Evolutionary conservation across 2,113 vertebrate genomes (phyloP), one percentile per base, ranked within the genome.

Genomic region (Peromyscus californicus): DNA sequence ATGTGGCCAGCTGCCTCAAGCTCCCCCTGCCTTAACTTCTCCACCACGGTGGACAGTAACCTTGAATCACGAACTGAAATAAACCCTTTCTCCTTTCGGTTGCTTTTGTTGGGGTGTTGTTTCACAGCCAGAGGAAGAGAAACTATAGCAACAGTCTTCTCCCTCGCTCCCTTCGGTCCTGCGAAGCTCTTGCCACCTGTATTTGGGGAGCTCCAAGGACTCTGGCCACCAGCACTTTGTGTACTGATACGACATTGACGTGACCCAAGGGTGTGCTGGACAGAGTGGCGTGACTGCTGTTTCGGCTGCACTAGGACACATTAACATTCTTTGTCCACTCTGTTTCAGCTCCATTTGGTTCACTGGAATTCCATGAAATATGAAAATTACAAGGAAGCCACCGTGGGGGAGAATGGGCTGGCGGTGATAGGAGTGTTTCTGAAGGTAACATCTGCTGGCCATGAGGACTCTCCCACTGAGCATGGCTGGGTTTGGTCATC

Each of bases 281-380:
- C 3, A 0, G 26, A 29, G 42, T 31, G 1, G 8, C 0, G 15
- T 0, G 0, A 8, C 29, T 0, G 3, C 4, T 1, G 0, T 2
- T 42, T 42, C 85, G 36, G n/a, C 57, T 9, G 17, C 33, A 0
- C 26, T 1, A 2, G 0, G 17, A 36, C 6, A 29, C 10, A 4
- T 9, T 22, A 36, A 36, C 51, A 4, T 39, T 65, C 54, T 89
- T 2, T 9, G n/a, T 80, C 12, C 0, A 67, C 82, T 61, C 0
- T 84, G 3, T 98, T 97, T 76, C 99, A 99, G 99, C 98, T 99
- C 82, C 99, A 99, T 80, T 92, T 99, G 89, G 99, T 99, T 29
- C 99, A 99, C 98, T 99, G 99, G 99, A 99, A 99, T 97, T 98
- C 99, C 0, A 98, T 98, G 48, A 99, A 98, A 96, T 99, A 99